Base-by-base conservation (phyloP, 2,888 invertebrate genomes). In the Quadriops clusia region DNA sequence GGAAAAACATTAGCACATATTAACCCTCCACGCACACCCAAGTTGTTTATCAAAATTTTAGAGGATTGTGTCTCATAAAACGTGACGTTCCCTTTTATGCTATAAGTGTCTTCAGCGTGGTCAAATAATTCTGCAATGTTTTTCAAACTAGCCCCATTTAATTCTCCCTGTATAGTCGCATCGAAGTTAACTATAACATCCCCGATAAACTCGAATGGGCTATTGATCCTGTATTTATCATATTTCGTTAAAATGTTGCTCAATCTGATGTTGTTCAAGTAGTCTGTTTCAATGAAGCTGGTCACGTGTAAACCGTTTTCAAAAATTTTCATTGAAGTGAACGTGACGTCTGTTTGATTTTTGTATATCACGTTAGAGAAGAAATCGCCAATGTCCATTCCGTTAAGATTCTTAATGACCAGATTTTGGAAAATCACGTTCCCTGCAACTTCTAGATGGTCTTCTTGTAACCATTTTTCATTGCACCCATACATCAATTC, bases 281-380 rank as follows among this genome's bases (percentile, higher is more conserved):
- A 47, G 5, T 47, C 39, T 3, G 59, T 33, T n/a, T 49, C 38
- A 2, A 61, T 41, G 7, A 50, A 39, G 7, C 32, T 33, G 2
- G 23, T 11, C 6, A 43, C 58, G 8, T 37, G 44, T 1, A 67
- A 44, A 15, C 55, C 55, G n/a, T 53, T 48, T 7, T 34, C 9
- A 38, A 61, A 62, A 3, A 37, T 39, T 47, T 59, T 58, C 3
- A 33, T 24, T 3, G 50, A 51, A 1, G 34, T 31, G 8, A 64
- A 36, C 13, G 30, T 35, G 5, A 58, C 30, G 17, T 49, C 38
- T 8, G 47, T 39, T 35, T 62, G 55, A n/a, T 53, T 49, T 40
- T 51, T 58, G 33, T 57, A 60, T 17, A 68, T 53, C 8, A 67
- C 47, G 37, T 64, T 62, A 1, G 54, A 38, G 0, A 63, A 34